Conservation (phyloP, 2,113 vertebrate genomes). For the Ciconia maguari region DNA sequence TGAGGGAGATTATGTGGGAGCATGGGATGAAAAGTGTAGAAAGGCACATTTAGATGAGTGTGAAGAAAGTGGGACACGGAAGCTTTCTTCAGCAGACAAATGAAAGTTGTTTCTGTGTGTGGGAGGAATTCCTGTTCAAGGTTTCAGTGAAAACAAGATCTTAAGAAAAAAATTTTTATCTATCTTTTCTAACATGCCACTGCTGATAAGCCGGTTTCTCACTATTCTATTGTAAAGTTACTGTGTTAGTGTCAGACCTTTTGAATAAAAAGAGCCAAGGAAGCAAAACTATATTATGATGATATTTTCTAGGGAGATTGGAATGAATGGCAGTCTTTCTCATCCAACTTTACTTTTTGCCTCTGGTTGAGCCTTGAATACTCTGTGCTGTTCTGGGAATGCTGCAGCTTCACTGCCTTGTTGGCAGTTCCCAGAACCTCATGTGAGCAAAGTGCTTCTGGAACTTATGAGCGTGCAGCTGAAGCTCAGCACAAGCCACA, state of each 20-base stretch:
- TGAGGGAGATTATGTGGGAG: background rate
- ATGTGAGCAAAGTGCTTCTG: background rate
- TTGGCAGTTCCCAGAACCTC: accelerated
- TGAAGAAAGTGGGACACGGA: background rate
- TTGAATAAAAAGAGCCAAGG: background rate
- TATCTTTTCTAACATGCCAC: background rate
- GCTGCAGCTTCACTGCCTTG: background rate
- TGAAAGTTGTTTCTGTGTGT: background rate
- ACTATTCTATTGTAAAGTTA: background rate
- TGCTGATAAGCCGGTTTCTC: background rate
- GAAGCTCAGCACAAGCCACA: background rate
- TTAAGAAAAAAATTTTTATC: background rate
- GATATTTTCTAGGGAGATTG: background rate
- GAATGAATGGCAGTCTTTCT: background rate
- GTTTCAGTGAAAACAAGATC: background rate
- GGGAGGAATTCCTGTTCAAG: background rate
- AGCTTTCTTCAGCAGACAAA: background rate
- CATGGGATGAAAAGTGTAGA: background rate
- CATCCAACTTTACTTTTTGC: background rate
- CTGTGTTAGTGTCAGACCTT: background rate
- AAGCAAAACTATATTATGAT: background rate
- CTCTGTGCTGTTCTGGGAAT: background rate
- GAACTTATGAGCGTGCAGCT: background rate
- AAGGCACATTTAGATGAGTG: background rate
- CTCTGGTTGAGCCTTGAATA: background rate